Base-by-base conservation (phyloP, 2,888 invertebrate species). In the Caenorhabditis zanzibari region DNA sequence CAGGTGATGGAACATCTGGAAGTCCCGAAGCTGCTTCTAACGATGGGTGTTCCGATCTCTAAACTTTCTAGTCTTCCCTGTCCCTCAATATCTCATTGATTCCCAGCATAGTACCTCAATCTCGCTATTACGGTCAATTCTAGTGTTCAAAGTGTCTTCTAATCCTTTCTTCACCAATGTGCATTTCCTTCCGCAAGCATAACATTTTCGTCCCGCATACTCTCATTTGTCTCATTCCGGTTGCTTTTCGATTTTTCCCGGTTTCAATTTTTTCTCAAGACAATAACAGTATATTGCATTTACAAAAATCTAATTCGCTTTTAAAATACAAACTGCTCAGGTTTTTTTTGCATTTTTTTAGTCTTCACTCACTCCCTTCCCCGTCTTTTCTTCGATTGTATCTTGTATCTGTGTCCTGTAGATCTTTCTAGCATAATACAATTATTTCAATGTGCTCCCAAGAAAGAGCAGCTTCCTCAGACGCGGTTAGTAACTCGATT, bases 241-340 rank as follows among this genome's bases (percentile, higher is more conserved):
- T 81, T 68, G 32, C 61, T 14, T 44, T 28, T 7, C 14, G 14
- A 12, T 54, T 54, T 16, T 47, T 3, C 79, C 79, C 64, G 79
- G 63, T 79, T 76, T 12, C 14, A 16, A n/a, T 52, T n/a, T 44
- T 58, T 35, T 12, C 24, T 44, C 22, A 38, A 47, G 47, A 47
- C 38, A 38, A 66, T 49, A 73, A 44, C 80, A 80, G 73, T 73
- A 80, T 80, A 68, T 32, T 80, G 80, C 73, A 73, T 80, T 73
- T 82, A 66, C 64, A 52, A 59, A 41, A 26, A 35, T 54, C 61
- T 56, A 47, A 74, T 79, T 83, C 83, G 83, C 83, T 83, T 83
- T 83, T 82, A 76, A 82, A 76, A 38, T 76, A 82, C 47, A 19
- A 38, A 44, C 44, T 79, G 83, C 83, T 83, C 83, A 83, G 83